phyloP scores from a whole-genome alignment of 2,888 invertebrate genomes.

The Chydorus sphaericus region DNA sequence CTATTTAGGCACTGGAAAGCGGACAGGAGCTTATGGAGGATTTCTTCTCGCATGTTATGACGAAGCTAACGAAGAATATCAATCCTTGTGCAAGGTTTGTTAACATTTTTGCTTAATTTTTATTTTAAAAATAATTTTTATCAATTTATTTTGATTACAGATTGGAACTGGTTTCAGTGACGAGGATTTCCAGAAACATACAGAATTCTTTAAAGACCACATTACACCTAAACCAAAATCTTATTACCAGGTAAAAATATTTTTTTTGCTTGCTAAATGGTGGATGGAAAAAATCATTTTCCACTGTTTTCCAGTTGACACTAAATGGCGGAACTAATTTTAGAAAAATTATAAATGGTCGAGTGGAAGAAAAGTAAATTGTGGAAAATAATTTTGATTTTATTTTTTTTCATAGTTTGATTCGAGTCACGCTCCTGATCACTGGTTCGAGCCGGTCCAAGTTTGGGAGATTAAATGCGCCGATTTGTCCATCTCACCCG shows the following conservation, averaged over 20 bases:
- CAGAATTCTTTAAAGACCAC: constrained; percentile 56
- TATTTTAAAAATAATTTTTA: not conserved
- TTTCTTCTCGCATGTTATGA: constrained; percentile 91
- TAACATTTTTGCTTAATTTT: not conserved
- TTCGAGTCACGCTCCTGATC: constrained; percentile 54
- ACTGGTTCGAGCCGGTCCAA: constrained; percentile 71
- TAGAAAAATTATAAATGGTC: too few relatives aligned
- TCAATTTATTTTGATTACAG: constrained; percentile 28
- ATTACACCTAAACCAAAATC: constrained; percentile 57
- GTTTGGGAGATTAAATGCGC: constrained; percentile 98
- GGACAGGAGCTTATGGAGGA: constrained; percentile 86
- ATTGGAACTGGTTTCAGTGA: constrained; percentile 91
- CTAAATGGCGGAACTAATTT: too few relatives aligned
- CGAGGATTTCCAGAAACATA: constrained; percentile 63
- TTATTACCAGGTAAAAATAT: constrained; percentile 25
- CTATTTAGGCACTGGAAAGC: constrained; percentile 72
- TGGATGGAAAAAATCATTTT: too few relatives aligned
- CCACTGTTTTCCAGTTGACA: too few relatives aligned
- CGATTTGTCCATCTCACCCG: constrained; percentile 89
- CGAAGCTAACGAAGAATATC: constrained; percentile 74
- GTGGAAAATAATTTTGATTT: not conserved
- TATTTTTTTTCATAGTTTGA: constrained; percentile 60
- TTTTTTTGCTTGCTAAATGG: too few relatives aligned
- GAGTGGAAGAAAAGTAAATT: too few relatives aligned
- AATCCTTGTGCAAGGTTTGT: constrained; percentile 66